Conservation (phyloP, 1,140 invertebrate genomes). For the Drosophila erecta region DNA sequence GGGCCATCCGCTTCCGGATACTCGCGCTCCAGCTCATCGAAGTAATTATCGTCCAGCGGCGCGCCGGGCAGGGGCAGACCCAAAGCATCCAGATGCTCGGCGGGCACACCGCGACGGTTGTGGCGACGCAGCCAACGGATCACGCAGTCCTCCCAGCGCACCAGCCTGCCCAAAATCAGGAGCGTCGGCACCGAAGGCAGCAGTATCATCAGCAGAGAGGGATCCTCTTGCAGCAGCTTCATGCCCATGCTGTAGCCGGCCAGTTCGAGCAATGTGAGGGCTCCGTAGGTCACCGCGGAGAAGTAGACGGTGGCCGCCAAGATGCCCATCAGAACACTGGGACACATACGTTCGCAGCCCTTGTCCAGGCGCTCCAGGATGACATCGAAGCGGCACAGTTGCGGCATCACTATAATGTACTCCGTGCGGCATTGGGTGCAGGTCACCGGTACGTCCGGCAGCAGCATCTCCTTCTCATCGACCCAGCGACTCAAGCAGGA, state of each 20-base stretch:
- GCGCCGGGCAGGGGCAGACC: slow-evolving; percentile 53
- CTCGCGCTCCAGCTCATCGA: slow-evolving; percentile 33
- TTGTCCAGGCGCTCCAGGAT: slow-evolving; percentile 43
- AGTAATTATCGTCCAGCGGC: slow-evolving; percentile 52
- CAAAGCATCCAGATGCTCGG: slow-evolving; percentile 31
- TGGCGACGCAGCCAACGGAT: slow-evolving; percentile 49
- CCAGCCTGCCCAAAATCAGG: slow-evolving; percentile 40
- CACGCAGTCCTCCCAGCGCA: slow-evolving; percentile 54
- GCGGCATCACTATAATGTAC: slow-evolving; percentile 63
- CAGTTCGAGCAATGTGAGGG: slow-evolving; percentile 48
- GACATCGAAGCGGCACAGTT: slow-evolving; percentile 41
- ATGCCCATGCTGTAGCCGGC: slow-evolving; percentile 41
- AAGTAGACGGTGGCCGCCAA: slow-evolving; percentile 59
- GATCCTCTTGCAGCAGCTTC: slow-evolving; percentile 52
- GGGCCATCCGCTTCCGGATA: slow-evolving; percentile 23
- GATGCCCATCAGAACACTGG: slow-evolving; percentile 53
- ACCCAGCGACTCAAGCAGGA: slow-evolving; percentile 65
- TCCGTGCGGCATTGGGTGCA: slow-evolving; percentile 64
- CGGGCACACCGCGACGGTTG: slow-evolving; percentile 9
- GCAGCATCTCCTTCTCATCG: slow-evolving; percentile 50
- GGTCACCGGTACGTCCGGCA: slow-evolving; percentile 31
- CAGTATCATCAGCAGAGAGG: slow-evolving; percentile 58
- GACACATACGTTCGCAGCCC: slow-evolving; percentile 46
- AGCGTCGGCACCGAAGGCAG: slow-evolving; percentile 51
- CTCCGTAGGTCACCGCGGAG: slow-evolving; percentile 52